Conservation (phyloP, 2,113 vertebrate genomes). For the Zeus faber region DNA sequence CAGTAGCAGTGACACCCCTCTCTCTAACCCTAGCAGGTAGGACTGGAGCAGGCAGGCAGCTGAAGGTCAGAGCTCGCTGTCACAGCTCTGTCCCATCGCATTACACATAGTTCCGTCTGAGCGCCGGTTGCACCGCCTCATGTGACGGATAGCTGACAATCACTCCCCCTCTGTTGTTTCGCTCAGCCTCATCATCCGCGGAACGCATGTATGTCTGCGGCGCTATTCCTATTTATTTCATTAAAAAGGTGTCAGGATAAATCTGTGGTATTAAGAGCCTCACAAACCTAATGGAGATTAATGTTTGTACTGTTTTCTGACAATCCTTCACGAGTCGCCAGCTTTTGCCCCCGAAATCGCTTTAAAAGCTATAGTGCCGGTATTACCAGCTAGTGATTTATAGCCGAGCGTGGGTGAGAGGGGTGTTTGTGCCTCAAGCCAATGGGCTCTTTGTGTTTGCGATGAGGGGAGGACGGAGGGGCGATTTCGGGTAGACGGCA, state of each 20-base stretch:
- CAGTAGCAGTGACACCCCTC: conserved; percentile 67
- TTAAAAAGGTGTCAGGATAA: conserved; percentile 32
- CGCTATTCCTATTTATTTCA: conserved; percentile 51
- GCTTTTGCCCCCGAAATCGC: conserved; percentile 21
- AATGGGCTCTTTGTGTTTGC: conserved; percentile 67
- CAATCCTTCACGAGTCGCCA: conserved; percentile 21
- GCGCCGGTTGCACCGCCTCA: conserved; percentile 41
- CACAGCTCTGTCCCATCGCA: conserved; percentile 72
- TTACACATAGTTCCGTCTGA: conserved; percentile 60
- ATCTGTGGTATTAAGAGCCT: conserved; percentile 30
- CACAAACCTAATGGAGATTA: conserved; percentile 46
- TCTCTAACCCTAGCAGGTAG: conserved; percentile 61
- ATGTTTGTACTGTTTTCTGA: conserved; percentile 30
- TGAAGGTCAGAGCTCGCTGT: conserved; percentile 79
- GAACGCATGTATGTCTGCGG: conserved; percentile 26
- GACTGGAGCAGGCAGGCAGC: conserved; percentile 65
- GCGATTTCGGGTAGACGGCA: conserved; percentile 63
- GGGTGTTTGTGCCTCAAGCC: conserved; percentile 57
- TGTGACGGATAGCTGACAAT: conserved; percentile 77
- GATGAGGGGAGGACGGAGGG: conserved; percentile 60
- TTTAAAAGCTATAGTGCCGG: conserved; percentile 15
- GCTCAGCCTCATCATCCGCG: conserved; percentile 35
- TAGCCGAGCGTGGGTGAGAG: conserved; percentile 33
- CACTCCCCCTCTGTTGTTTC: conserved; percentile 53
- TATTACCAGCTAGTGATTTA: conserved; percentile 46